Percentiles rank a stretch among this genome's conserved stretches.
Conservation (phyloP, 2,797 vertebrate genomes). For the Pseudochirops cupreus region DNA sequence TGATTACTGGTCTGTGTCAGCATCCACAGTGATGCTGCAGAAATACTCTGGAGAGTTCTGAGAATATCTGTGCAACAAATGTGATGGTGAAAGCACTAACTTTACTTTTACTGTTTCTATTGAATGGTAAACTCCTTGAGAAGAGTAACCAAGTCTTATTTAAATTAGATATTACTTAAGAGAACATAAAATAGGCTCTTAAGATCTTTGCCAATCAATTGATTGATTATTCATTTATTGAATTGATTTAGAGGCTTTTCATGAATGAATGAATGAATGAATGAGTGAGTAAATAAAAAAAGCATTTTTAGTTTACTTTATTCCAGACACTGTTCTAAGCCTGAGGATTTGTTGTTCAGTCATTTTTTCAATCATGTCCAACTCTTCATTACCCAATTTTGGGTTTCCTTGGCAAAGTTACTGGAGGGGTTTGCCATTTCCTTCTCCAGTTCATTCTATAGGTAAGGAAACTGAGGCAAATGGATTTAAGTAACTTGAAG, state of each 20-base stretch:
- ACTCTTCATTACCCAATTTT: background rate
- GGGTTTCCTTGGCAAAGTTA: background rate
- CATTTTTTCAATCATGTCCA: background rate
- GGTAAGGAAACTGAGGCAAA: background rate
- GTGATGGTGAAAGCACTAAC: background rate
- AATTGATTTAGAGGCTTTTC: background rate
- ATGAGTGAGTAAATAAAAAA: background rate
- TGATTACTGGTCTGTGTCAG: background rate
- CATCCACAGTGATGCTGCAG: background rate
- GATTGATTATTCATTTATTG: background rate
- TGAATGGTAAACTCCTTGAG: background rate
- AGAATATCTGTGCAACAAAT: background rate
- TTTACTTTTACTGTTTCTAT: background rate
- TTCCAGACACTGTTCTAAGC: background rate
- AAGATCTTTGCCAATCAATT: background rate
- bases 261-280: background rate
- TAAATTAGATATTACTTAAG: background rate
- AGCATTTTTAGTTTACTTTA: background rate
- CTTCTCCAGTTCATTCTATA: background rate
- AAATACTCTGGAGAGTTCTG: background rate
- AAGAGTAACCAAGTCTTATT: background rate
- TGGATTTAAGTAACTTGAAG: background rate
- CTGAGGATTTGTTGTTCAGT: background rate
- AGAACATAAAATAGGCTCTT: background rate
- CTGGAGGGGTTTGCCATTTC: background rate